Base-by-base conservation (phyloP, 2,888 invertebrate genomes). In the Blomia tropicalis region DNA sequence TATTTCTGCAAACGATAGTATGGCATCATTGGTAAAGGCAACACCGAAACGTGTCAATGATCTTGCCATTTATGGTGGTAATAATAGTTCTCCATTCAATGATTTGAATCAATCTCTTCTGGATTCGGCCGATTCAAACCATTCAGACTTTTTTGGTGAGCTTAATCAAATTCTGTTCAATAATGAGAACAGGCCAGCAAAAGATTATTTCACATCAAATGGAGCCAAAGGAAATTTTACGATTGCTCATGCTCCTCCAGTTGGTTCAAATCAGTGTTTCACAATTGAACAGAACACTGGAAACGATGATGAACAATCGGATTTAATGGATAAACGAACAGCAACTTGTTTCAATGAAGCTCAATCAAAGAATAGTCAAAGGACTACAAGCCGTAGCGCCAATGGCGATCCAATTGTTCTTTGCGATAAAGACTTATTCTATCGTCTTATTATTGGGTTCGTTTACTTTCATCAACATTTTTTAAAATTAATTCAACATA, bases 391-490 rank as follows among this genome's bases (percentile, higher is more conserved):
- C n/a, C n/a, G n/a, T n/a, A n/a, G n/a, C n/a, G 7, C 36, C 36
- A 36, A 36, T 17, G 7, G 17, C 36, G 36, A 36, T 17, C 17
- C 36, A 36, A 11, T 17, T 11, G 36, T 36, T 7, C 36, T 36
- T 7, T 36, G 36, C 17, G 62, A 62, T 27, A 41, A 29, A 1
- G 41, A 58, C 14, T 27, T 41, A 5, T 25, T 62, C 1, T 62
- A 62, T 19, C 56, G 58, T 58, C 44, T 62, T 3, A 62, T 62
- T 14, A 62, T 62, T 29, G 58, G 62, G 62, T 62, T 36, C 14
- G 27, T 1, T 30, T 30, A n/a, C 25, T 27, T 60, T 25, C 44
- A n/a, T 59, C 11, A 22, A 11, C 30, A 22, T 43, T n/a, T 58
- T 41, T 30, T 17, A 58, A 14, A 14, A 5, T n/a, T 22, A 54